Base-by-base conservation (phyloP, 2,888 invertebrate species). In the Plagodis pulveraria region DNA sequence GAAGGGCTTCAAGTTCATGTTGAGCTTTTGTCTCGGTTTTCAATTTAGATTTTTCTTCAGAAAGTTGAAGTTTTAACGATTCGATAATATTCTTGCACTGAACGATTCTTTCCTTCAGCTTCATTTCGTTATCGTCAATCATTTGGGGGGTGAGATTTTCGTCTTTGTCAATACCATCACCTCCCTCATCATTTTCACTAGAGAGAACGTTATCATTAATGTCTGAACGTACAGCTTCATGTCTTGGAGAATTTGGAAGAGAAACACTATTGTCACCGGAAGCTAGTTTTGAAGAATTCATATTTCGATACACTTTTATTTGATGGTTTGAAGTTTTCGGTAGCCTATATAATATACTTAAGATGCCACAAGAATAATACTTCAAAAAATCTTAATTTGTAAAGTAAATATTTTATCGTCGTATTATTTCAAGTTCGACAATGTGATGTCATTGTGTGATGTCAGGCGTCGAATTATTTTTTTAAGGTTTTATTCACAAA, bases 31-130 rank as follows among this genome's bases (percentile, higher is more conserved):
- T 71, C 65, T 85, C 84, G 46, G 73, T 80, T 68, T 82, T 82
- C 33, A 87, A 51, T 74, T 86, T 91, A 7, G 73, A 73, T 70
- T 89, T 91, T 69, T 91, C 91, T 74, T 84, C 84, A 51, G 72
- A 83, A 0, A 92, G 72, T 68, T 91, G 89, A 2, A 79, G 58
- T 72, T 91, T 91, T 35, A 91, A 70, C 33, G 89, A 86, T 65
- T 89, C 87, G 51, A 91, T 88, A 52, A 88, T 81, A 60, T 74
- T 80, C 66, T 82, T 84, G 60, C 90, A 92, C 58, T 90, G 86
- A 36, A 81, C 77, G 62, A 91, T 91, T 71, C 91, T 78, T 43
- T 84, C 83, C 63, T 87, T 89, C 50, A 91, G 69, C 70, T 86
- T 84, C 7, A 66, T 57, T 74, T 89, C 89, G 52, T 87, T 83